Base-by-base conservation (phyloP, 1,140 invertebrate species). In the Tetragnatha versicolor region DNA sequence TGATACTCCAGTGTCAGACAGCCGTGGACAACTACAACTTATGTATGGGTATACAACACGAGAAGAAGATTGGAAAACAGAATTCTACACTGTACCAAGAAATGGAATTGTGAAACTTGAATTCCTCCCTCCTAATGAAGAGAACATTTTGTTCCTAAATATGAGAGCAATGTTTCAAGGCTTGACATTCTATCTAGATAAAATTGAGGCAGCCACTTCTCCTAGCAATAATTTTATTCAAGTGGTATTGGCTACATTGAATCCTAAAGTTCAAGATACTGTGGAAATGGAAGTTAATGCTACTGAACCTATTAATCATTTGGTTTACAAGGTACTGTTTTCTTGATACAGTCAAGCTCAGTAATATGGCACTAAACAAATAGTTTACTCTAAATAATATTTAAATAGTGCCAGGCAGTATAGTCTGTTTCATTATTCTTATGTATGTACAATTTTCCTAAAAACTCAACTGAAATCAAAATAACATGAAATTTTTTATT, bases 261-360 rank as follows among this genome's bases (percentile, higher is more conserved):
- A 70, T 51, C 73, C 78, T 9, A 79, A 66, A 84, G 89, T 91
- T 3, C 93, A 92, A 81, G 89, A 91, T 80, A 72, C 22, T 17
- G 88, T 97, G n/a, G 89, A 92, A 73, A 89, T 97, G 35, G 88
- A 91, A 79, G 90, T 98, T 0, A 92, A 93, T 77, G 91, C 93
- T 3, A 96, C 94, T 0, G 90, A 91, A 82, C 90, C 90, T 2
- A 87, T 98, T 85, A 90, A 91, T 79, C 75, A 81, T 35, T 31
- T 86, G n/a, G 84, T 83, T 20, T 85, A 85, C 80, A 81, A 86
- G 75, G 85, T 81, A 65, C 17, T 25, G 7, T 66, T 10, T 27
- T 55, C 25, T 7, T n/a, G n/a, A n/a, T n/a, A n/a, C n/a, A n/a
- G n/a, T n/a, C n/a, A n/a, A n/a, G n/a, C n/a, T n/a, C n/a, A n/a